Percentiles rank a stretch among this genome's conserved stretches.
phyloP scores from a whole-genome alignment of 2,888 invertebrate genomes.

The Drosophila aldrichi region DNA sequence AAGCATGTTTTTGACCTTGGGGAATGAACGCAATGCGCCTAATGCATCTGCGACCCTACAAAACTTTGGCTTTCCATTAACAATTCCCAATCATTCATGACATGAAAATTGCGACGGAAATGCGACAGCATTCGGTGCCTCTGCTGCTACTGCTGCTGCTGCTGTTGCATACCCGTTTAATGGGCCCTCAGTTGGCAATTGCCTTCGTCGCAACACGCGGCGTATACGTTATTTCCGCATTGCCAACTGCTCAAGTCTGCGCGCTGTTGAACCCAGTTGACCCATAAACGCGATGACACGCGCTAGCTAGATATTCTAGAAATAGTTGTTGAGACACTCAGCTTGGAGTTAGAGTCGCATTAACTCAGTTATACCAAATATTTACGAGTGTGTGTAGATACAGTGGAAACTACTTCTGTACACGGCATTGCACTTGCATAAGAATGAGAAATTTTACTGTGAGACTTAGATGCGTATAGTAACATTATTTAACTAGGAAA shows the following conservation, averaged over 20 bases:
- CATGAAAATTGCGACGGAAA: slow-evolving; percentile 52
- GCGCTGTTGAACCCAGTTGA: slow-evolving; percentile 54
- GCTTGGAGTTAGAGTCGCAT: background rate
- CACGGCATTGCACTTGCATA: too few species aligned
- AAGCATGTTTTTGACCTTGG: slow-evolving; percentile 63
- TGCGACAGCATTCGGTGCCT: slow-evolving; percentile 40
- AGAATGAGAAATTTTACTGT: too few species aligned
- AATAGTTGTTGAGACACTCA: background rate
- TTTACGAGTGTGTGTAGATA: background rate
- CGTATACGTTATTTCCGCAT: slow-evolving; percentile 66
- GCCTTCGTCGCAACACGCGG: slow-evolving; percentile 34
- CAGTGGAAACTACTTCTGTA: too few species aligned
- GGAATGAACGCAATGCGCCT: slow-evolving; percentile 22
- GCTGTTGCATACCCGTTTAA: slow-evolving; percentile 56
- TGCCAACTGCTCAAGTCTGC: slow-evolving; percentile 41
- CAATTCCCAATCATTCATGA: slow-evolving; percentile 34
- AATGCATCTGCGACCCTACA: slow-evolving; percentile 16
- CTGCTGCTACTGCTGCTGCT: background rate
- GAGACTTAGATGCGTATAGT: too few species aligned
- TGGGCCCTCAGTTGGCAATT: slow-evolving; percentile 51
- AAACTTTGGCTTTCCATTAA: slow-evolving; percentile 32
- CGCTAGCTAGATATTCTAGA: background rate
- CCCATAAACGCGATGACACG: slow-evolving; percentile 55
- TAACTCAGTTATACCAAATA: background rate
- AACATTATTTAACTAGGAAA: too few species aligned